Evolutionary conservation across 2,888 invertebrate species (phyloP), one percentile per base, ranked within the genome.

Genomic region (Saturnia japonica): DNA sequence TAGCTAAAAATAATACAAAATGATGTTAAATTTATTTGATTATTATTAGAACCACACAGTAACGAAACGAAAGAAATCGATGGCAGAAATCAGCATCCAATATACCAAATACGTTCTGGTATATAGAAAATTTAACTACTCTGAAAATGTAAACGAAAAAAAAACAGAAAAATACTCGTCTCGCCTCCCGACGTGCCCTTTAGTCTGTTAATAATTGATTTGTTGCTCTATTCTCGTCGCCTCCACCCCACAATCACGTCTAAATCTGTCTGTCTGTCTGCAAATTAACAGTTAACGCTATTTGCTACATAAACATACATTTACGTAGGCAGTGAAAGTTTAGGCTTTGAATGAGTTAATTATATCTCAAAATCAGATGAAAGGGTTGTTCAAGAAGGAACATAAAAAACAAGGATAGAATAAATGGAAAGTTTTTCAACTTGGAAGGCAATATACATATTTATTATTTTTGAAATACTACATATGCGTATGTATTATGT

Each of bases 201-300:
- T 74, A 60, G 75, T 76, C 81, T 77, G 82, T 88, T 83, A 89
- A 90, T 90, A 88, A 88, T 90, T 89, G 86, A 90, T 89, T 83
- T 82, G 75, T 76, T 75, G 72, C 77, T n/a, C n/a, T 72, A 76
- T 73, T 76, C 77, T 76, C 77, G 74, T 78, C 79, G 75, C 78
- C 77, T 74, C 28, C 8, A 60, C 57, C 75, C 72, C 76, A 73
- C 74, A 71, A 72, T 73, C 71, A 73, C 74, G 74, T 74, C 77
- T 80, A 81, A 84, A 86, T 84, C 85, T 83, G 85, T 84, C 83
- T 75, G 82, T 81, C 83, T 79, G 78, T 80, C 82, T 74, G 75
- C 66, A 40, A 34, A 64, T 64, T n/a, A 60, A 12, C 57, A 28
- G 57, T 60, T 25, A 8, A n/a, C 54, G 54, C 0, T 12, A 9